Conservation (phyloP, 2,797 vertebrate genomes). For the Cuculus canorus region DNA sequence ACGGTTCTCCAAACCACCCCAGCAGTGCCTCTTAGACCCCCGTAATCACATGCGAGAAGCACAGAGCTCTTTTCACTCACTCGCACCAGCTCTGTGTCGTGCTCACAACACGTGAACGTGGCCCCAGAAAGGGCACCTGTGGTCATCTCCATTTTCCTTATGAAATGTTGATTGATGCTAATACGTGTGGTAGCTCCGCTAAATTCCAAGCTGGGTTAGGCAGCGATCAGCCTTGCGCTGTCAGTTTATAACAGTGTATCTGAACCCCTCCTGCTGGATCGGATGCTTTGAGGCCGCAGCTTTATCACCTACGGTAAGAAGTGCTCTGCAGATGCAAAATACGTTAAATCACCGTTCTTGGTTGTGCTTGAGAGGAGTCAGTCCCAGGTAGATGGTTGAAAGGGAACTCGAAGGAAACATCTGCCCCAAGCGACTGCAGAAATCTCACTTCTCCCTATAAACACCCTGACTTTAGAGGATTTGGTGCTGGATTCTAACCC, state of each 20-base stretch:
- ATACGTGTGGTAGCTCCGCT: not conserved
- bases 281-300: not conserved
- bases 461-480: not conserved
- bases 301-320: not conserved
- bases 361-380: not conserved
- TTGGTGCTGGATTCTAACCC: not conserved
- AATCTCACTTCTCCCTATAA: not conserved
- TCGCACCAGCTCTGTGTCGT: not conserved
- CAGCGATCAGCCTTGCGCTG: not conserved
- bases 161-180: conserved; percentile 24
- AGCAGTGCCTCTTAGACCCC: not conserved
- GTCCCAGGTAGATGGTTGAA: not conserved
- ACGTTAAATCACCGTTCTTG: not conserved
- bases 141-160: not conserved
- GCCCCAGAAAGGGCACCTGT: not conserved
- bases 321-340: not conserved
- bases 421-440: not conserved
- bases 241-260: not conserved
- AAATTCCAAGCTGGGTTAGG: not conserved
- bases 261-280: not conserved
- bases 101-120: not conserved
- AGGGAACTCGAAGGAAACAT: not conserved
- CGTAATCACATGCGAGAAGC: not conserved
- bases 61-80: not conserved
- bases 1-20: not conserved